phyloP scores from a whole-genome alignment of 2,888 invertebrate genomes.

The Drosophila dives region DNA sequence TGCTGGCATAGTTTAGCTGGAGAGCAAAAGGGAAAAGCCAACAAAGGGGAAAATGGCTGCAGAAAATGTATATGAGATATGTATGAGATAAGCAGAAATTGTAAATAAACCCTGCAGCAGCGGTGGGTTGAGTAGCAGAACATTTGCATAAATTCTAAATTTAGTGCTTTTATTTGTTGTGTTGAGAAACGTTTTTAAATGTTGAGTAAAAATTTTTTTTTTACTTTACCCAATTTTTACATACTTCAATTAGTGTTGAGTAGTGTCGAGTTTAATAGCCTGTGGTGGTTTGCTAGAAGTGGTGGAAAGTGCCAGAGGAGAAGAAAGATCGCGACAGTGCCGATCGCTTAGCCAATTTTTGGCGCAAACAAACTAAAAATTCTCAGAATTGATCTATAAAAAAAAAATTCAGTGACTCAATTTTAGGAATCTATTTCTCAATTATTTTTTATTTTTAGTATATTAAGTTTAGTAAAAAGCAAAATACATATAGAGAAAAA shows the following conservation, averaged over 20 bases:
- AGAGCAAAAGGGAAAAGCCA: conserved; percentile 38
- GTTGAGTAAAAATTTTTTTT: background rate
- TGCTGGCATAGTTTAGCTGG: conserved; percentile 51
- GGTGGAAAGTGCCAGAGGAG: background rate
- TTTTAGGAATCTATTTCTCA: background rate
- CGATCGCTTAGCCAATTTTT: background rate
- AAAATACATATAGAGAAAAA: background rate
- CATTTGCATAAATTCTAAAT: background rate
- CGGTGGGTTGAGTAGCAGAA: background rate
- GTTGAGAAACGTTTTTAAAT: background rate
- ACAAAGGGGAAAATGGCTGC: conserved; percentile 9
- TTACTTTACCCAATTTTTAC: background rate
- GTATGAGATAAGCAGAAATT: background rate
- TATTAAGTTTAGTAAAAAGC: no score
- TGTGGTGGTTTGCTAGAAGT: background rate
- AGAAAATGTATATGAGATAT: conserved; percentile 1
- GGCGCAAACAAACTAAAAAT: background rate
- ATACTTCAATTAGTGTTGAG: background rate
- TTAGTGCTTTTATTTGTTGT: background rate
- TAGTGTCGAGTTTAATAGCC: background rate
- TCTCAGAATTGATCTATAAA: background rate
- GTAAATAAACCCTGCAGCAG: background rate
- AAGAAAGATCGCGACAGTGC: background rate
- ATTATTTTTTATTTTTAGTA: background rate
- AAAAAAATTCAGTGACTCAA: background rate